Evolutionary conservation across 2,797 vertebrate genomes (phyloP), one percentile per base, ranked within the genome.

Genomic region (Sebastolobus alascanus): DNA sequence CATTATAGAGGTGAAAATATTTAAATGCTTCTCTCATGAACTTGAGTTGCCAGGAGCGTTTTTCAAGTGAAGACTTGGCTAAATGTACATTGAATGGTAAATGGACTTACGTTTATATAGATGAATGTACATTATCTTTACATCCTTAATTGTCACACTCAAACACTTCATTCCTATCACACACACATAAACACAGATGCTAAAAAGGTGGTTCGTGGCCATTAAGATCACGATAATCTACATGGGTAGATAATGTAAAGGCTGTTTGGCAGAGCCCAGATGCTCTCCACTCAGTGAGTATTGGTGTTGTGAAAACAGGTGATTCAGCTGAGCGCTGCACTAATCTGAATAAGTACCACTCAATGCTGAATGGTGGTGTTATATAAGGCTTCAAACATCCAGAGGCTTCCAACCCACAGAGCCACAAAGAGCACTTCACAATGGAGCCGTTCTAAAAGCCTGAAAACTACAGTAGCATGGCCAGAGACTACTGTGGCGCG

Each of bases 281-380:
- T 82, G 75, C 74, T 89, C 72, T 84, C 73, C 60, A 73, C 82
- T 86, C 75, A 78, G 76, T 63, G 69, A 83, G 74, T 79, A 72
- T 80, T 38, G 66, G 73, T 80, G 85, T 80, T 87, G 81, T 85
- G 83, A 92, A 94, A 95, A 92, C 88, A 90, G 89, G 90, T 90
- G 87, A 90, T 94, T 93, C 89, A 92, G 80, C 77, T 29, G 59
- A 87, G 89, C 60, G 2, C 84, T 71, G 87, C 68, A 83, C 87
- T 91, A 92, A 95, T 94, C 90, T 93, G 93, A 92, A 93, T 91
- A 95, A 95, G 93, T 94, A 94, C 82, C 90, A 94, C 94, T 95
- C 94, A 92, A 93, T 93, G 89, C 80, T 92, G 89, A 94, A 94
- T 90, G 73, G 66, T 81, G 84, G 87, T 77, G 89, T 94, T 93